Conservation (phyloP, 2,888 invertebrate species). For the Pandemis cinnamomeana region DNA sequence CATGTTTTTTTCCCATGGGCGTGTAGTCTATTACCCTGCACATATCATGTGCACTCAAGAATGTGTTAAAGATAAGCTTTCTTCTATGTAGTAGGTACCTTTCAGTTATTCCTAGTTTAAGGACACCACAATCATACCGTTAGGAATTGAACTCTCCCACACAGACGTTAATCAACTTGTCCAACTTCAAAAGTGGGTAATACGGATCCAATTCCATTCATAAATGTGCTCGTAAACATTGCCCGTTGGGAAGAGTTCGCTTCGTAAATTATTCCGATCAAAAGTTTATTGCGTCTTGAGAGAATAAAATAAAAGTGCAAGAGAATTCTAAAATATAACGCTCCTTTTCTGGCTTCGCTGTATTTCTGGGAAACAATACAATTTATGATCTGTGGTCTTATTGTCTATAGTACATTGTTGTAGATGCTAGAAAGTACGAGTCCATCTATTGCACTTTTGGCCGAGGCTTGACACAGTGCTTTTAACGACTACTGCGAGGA, state of each 20-base stretch:
- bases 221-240: slow-evolving; percentile 30
- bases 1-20: no score
- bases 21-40: no score
- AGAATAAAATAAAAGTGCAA: slow-evolving; percentile 15
- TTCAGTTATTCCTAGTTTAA: background rate
- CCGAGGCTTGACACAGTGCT: no score
- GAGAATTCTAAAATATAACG: background rate
- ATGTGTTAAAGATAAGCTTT: no score
- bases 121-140: background rate
- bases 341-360: background rate
- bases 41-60: no score
- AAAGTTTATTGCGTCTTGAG: slow-evolving; percentile 28
- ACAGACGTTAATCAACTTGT: background rate
- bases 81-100: no score
- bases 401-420: no score
- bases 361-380: background rate
- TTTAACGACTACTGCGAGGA: no score
- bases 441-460: no score
- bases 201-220: slow-evolving; percentile 18
- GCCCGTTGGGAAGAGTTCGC: background rate
- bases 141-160: background rate
- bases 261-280: slow-evolving; percentile 32
- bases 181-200: slow-evolving; percentile 1
- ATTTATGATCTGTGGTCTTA: background rate
- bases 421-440: no score